Percentiles rank a stretch among this genome's conserved stretches.
phyloP scores from a whole-genome alignment of 1,140 invertebrate species.

The Papilio polyxenes region DNA sequence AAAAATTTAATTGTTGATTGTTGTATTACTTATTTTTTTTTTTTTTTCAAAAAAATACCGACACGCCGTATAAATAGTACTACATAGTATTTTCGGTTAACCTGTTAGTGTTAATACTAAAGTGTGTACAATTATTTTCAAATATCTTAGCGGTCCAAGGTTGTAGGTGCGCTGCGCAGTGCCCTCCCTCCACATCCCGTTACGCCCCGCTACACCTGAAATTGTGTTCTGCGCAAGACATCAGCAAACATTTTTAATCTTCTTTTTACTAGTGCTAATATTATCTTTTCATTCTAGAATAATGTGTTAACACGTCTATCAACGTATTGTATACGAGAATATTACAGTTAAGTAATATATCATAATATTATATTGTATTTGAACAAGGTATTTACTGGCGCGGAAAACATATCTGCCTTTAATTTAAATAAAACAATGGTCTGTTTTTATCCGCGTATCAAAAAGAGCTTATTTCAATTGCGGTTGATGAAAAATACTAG shows the following conservation, averaged over 20 bases:
- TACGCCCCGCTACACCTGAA: no score
- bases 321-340: background rate
- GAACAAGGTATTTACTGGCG: slow-evolving; percentile 6
- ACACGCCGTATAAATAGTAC: background rate
- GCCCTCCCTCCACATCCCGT: no score
- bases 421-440: background rate
- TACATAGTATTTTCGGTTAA: no score
- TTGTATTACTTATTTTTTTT: background rate
- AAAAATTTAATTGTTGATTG: no score
- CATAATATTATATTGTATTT: slow-evolving; percentile 10
- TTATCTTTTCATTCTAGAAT: background rate
- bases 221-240: no score
- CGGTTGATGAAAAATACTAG: slow-evolving; percentile 3
- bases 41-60: background rate
- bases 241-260: no score
- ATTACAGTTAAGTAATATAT: background rate
- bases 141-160: no score
- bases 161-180: no score
- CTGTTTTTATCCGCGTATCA: background rate
- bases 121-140: no score
- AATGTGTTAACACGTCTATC: background rate
- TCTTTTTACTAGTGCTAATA: no score
- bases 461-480: background rate
- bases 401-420: background rate
- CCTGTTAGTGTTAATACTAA: no score